phyloP scores from a whole-genome alignment of 2,797 vertebrate species.

The Lacerta agilis region DNA sequence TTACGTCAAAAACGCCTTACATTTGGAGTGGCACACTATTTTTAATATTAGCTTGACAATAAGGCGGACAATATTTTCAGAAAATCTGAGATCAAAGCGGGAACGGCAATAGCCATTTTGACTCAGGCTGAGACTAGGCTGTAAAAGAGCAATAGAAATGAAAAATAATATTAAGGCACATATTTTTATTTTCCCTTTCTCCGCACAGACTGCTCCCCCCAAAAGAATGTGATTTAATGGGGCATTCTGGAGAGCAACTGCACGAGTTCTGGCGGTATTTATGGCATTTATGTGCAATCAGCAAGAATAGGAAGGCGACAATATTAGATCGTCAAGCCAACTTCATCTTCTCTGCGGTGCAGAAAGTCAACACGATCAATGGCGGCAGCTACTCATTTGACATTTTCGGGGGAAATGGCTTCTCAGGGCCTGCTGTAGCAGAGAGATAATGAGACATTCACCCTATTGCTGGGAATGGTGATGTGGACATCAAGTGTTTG shows the following conservation, averaged over 20 bases:
- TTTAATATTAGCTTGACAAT: neutral
- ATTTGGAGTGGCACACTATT: neutral
- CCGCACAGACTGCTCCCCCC: conserved; percentile 14
- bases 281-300: conserved; percentile 47
- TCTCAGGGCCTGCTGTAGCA: neutral
- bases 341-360: neutral
- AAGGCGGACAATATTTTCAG: neutral
- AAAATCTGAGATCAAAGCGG: neutral
- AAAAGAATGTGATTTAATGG: conserved; percentile 41
- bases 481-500: neutral
- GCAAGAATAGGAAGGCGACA: conserved; percentile 26
- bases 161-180: conserved; percentile 32
- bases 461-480: neutral
- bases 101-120: neutral
- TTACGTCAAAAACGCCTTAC: neutral
- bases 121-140: neutral
- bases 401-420: neutral
- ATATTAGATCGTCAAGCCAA: neutral
- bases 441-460: neutral
- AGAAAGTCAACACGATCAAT: conserved; percentile 33
- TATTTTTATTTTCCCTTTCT: conserved; percentile 10
- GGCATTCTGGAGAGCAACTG: conserved; percentile 44
- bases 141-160: conserved; percentile 27
- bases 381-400: conserved; percentile 1
- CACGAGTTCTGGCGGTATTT: conserved; percentile 36